phyloP scores from a whole-genome alignment of 2,113 vertebrate species.

The Phocoena phocoena region DNA sequence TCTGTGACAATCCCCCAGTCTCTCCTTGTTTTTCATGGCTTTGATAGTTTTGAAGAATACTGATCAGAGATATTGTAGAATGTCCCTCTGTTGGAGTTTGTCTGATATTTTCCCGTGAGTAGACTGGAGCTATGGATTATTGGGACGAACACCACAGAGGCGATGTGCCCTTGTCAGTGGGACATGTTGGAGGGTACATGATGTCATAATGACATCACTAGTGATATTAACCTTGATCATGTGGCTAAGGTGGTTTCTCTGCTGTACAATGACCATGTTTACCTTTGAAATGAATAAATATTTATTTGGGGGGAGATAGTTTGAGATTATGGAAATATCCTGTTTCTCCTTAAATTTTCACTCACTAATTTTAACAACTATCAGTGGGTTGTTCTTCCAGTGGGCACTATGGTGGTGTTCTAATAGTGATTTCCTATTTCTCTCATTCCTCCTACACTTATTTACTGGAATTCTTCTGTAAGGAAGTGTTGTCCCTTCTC shows the following conservation, averaged over 20 bases:
- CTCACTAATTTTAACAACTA: background rate
- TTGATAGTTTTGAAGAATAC: background rate
- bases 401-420: background rate
- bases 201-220: background rate
- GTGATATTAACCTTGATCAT: background rate
- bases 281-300: background rate
- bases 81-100: background rate
- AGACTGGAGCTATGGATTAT: background rate
- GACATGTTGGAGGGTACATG: background rate
- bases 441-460: background rate
- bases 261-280: background rate
- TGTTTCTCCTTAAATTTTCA: background rate
- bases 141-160: background rate
- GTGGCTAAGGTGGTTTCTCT: background rate
- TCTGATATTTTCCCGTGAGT: background rate
- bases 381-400: background rate
- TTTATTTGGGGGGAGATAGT: background rate
- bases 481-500: background rate
- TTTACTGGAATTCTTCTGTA: background rate
- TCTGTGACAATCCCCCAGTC: background rate
- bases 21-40: background rate
- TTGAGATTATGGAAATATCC: background rate
- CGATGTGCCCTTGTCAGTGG: background rate
- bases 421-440: background rate
- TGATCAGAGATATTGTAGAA: background rate